Evolutionary conservation across 1,140 invertebrate genomes (phyloP).

Genomic region (Orius laevigatus): DNA sequence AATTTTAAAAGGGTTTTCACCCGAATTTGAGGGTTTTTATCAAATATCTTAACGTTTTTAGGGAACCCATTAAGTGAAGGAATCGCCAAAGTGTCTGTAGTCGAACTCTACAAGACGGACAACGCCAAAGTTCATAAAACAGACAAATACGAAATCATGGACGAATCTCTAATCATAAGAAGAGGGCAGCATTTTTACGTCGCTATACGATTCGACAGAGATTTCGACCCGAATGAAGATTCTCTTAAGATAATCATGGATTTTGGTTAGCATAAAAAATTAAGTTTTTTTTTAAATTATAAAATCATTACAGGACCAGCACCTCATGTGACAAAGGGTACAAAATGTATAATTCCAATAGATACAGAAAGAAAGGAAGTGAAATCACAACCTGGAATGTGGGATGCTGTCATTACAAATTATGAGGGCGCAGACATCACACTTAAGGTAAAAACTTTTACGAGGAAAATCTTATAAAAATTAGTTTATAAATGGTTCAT

Average conservation of each 20-base stretch:
- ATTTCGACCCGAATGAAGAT: conserved; percentile 35
- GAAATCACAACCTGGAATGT: conserved; percentile 27
- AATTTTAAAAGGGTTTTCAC: too few species aligned
- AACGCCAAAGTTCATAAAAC: conserved; percentile 46
- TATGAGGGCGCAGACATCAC: conserved; percentile 32
- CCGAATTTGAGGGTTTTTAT: too few species aligned
- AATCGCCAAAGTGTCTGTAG: conserved; percentile 29
- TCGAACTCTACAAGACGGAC: conserved; percentile 42
- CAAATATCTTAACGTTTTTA: too few species aligned
- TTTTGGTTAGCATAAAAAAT: conserved; percentile 32
- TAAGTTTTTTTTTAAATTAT: conserved; percentile 17
- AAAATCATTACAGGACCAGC: conserved; percentile 34
- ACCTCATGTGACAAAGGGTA: conserved; percentile 37
- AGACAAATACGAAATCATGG: conserved; percentile 38
- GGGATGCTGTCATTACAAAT: conserved; percentile 33
- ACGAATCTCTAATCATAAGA: conserved; percentile 36
- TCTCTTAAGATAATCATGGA: conserved; percentile 39
- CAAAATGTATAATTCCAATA: conserved; percentile 32
- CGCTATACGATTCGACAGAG: conserved; percentile 36
- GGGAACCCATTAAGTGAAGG: too few species aligned
- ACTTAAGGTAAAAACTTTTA: conserved; percentile 37
- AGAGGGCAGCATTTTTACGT: conserved; percentile 47
- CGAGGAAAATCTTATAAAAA: too few species aligned
- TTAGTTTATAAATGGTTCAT: conserved; percentile 1
- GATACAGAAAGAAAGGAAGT: conserved; percentile 28